These are phyloP conservation scores for Monopterus albus DNA, from an alignment of 2,113 vertebrate genomes.

Conservation along the genomic window DNA sequence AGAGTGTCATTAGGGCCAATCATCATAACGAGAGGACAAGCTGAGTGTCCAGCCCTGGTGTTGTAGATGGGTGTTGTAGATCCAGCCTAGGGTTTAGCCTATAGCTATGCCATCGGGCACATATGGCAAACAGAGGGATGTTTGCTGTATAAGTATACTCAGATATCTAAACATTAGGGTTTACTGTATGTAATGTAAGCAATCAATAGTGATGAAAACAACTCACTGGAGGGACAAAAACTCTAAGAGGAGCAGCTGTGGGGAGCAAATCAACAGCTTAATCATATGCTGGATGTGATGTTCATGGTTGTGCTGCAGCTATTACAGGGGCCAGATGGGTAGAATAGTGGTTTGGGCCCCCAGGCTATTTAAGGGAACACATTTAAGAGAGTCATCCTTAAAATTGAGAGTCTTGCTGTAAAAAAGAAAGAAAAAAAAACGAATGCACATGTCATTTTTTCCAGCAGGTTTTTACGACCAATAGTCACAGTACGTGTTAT, in stretches of 20 bases:
- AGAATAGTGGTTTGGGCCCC: conserved; percentile 13
- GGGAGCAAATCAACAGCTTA: conserved; percentile 12
- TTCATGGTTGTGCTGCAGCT: conserved; percentile 11
- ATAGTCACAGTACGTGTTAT: too few relatives aligned
- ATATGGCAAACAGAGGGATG: conserved; percentile 25
- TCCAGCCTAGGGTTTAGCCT: conserved; percentile 43
- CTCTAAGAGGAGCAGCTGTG: not conserved
- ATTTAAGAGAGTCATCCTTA: too few relatives aligned
- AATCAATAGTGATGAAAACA: conserved; percentile 39
- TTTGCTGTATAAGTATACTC: conserved; percentile 8
- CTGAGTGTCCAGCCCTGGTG: conserved; percentile 51
- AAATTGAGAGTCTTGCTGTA: too few relatives aligned
- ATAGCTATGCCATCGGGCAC: conserved; percentile 56
- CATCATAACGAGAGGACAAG: conserved; percentile 66
- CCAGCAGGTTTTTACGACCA: too few relatives aligned
- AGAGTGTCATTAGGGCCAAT: conserved; percentile 76
- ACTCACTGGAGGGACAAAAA: not conserved
- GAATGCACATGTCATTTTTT: too few relatives aligned
- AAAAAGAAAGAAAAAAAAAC: too few relatives aligned
- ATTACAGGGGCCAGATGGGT: conserved; percentile 31
- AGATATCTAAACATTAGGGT: not conserved
- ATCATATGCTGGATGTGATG: conserved; percentile 19
- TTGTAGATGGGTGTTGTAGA: conserved; percentile 60
- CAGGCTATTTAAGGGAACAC: not conserved
- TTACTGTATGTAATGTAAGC: conserved; percentile 23